Evolutionary conservation across 2,797 vertebrate species (phyloP).

Genomic region (Silurus lanzhouensis): DNA sequence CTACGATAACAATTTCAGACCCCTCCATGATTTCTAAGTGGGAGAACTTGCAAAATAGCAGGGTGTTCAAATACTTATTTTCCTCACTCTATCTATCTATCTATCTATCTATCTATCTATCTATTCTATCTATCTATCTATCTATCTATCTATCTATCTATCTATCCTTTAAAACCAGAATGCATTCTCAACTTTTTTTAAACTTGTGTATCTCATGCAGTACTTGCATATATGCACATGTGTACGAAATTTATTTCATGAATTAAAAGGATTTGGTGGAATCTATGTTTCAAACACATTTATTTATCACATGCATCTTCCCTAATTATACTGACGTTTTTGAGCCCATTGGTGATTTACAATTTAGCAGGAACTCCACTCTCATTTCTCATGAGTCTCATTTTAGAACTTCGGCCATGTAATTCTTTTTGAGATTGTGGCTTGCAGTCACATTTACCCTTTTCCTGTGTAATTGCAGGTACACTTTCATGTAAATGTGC

Average conservation of each 20-base stretch:
- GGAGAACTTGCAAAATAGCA: no score
- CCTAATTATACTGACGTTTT: background rate
- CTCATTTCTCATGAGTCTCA: background rate
- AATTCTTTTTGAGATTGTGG: background rate
- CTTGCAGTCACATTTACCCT: background rate
- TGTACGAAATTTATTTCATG: background rate
- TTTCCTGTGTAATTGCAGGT: background rate
- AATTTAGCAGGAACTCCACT: background rate
- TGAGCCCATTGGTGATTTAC: background rate
- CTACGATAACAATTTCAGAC: no score
- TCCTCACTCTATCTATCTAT: no score
- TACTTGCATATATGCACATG: background rate
- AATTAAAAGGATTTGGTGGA: background rate
- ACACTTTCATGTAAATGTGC: background rate
- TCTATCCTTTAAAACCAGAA: background rate
- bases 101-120: no score
- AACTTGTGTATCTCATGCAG: background rate
- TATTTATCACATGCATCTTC: background rate
- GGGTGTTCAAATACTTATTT: no score
- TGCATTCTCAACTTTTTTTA: background rate
- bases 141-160: no score
- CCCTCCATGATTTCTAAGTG: no score
- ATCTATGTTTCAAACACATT: background rate
- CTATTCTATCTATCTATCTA: no score
- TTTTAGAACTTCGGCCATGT: background rate